Conservation (phyloP, 92 coral and sea anemone species). For the Actinernus sp. region DNA sequence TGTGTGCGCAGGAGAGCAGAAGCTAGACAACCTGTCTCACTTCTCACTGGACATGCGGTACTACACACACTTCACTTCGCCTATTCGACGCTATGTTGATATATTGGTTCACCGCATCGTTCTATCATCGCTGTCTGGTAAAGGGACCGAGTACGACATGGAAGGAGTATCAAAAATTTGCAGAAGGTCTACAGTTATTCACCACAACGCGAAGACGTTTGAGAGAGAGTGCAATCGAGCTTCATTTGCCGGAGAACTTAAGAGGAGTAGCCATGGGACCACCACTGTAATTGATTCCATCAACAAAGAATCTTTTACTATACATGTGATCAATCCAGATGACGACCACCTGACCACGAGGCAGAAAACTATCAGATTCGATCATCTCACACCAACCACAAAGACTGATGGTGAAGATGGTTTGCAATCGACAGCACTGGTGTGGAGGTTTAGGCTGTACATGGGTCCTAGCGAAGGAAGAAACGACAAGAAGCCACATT, state of each 20-base stretch:
- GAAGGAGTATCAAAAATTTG: conserved; percentile 77
- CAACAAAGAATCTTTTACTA: conserved; percentile 28
- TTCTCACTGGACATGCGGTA: conserved; percentile 52
- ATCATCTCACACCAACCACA: conserved; percentile 61
- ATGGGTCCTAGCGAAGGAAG: no score
- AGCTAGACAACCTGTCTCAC: conserved; percentile 25
- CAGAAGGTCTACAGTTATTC: conserved; percentile 72
- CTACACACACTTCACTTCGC: conserved; percentile 95
- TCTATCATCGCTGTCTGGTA: neutral
- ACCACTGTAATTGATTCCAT: conserved; percentile 65
- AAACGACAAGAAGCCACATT: no score
- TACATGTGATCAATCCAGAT: conserved; percentile 45
- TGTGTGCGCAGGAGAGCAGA: conserved; percentile 64
- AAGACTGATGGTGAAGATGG: conserved; percentile 20
- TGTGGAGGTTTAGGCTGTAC: conserved; percentile 73
- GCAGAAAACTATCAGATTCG: conserved; percentile 55
- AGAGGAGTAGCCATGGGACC: conserved; percentile 47
- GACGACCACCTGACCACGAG: conserved; percentile 46
- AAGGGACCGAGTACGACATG: neutral
- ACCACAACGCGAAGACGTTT: conserved; percentile 61
- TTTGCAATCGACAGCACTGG: conserved; percentile 21
- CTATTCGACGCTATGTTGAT: conserved; percentile 94
- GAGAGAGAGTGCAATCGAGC: conserved; percentile 66
- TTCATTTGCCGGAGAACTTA: conserved; percentile 54
- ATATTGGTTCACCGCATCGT: conserved; percentile 84